Evolutionary conservation across 2,888 invertebrate genomes (phyloP), one percentile per base, ranked within the genome.

Genomic region (Eilema caniola): DNA sequence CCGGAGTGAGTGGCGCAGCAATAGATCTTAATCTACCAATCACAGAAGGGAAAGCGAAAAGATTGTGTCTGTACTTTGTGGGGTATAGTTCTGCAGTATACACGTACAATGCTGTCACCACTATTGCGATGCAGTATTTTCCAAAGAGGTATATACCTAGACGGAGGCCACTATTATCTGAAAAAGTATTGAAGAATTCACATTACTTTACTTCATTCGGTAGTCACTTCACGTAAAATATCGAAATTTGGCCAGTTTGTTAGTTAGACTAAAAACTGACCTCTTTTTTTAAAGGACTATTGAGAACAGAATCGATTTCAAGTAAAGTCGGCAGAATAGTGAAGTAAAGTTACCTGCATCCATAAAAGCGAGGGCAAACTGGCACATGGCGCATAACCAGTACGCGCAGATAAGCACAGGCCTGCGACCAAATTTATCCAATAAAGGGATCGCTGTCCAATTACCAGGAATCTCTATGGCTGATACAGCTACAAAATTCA

Each of bases 401-500:
- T 97, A 97, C 0, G 96, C 96, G 10, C 92, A 90, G 65, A 96
- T 96, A 14, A 97, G 91, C 0, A 97, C 96, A 3, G 96, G 95
- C 80, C 96, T 96, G 72, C 97, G 92, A 1, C 97, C 97, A 14
- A 96, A 86, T 67, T 95, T 93, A 83, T 97, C 96, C 84, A 97
- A 93, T 60, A 97, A 89, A 25, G 96, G 86, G 70, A 96, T 96
- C 0, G 97, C 96, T 23, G 96, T 87, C 86, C 97, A 93, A 85
- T 97, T 97, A 0, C 97, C 97, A 0, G 98, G 98, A 72, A 98
- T 96, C 90, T 98, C 98, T 3, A 97, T 95, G 5, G 96, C 90
- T 0, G 96, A 94, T 11, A 97, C 97, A 24, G 96, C 92, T 72
- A 97, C 96, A 85, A 97, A 97, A 89, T 97, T 97, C 62, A 96